Evolutionary conservation across 2,797 vertebrate species (phyloP).

Genomic region (Takifugu ocellatus): DNA sequence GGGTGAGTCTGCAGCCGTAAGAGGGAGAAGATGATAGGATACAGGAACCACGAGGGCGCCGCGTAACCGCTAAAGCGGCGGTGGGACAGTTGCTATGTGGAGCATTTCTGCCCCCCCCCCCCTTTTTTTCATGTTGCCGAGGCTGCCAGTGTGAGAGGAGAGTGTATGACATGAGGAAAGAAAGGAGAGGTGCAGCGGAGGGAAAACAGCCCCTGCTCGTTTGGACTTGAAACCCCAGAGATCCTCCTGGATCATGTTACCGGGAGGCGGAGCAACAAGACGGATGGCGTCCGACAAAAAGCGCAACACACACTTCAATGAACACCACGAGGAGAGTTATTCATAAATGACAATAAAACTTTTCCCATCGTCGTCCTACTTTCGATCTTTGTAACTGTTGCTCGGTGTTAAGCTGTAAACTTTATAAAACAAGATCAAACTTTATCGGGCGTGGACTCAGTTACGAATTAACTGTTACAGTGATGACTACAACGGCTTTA

Average conservation of each 20-base stretch:
- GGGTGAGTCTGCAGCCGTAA: conserved; percentile 60
- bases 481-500: too few species aligned
- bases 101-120: conserved; percentile 7
- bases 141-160: conserved; percentile 24
- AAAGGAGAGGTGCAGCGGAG: conserved; percentile 61
- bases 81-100: neutral
- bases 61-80: neutral
- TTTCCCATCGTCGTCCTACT: too few species aligned
- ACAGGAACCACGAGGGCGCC: conserved; percentile 5
- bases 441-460: too few species aligned
- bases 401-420: too few species aligned
- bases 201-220: conserved; percentile 79
- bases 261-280: conserved; percentile 69
- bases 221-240: conserved; percentile 72
- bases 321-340: conserved; percentile 9
- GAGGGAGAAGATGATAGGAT: conserved; percentile 38
- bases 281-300: conserved; percentile 57
- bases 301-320: conserved; percentile 37
- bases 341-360: neutral
- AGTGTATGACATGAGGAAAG: conserved; percentile 53
- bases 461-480: too few species aligned
- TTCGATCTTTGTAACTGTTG: too few species aligned
- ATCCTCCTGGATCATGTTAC: conserved; percentile 76
- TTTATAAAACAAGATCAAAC: too few species aligned
- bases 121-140: conserved; percentile 20